Evolutionary conservation across 2,113 vertebrate species (phyloP), one percentile per base, ranked within the genome.

Genomic region (Psittacus erithacus): DNA sequence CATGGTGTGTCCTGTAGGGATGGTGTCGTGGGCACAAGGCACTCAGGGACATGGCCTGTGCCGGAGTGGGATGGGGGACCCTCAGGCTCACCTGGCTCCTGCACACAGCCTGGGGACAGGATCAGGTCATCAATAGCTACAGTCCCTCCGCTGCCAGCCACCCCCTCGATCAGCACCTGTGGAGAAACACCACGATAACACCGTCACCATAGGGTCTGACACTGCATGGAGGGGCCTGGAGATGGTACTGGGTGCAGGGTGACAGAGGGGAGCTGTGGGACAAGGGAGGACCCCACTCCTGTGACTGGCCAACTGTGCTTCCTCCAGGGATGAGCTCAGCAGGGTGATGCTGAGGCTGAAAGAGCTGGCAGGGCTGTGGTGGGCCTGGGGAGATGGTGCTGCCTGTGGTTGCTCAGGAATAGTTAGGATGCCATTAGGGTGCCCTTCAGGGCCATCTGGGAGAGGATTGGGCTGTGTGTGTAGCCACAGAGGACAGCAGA

Each of bases 61-160:
- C 11, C 3, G 3, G 9, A 86, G 47, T 49, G 64, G 47, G 17
- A 24, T 29, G 5, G 22, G 31, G 60, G 38, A 17, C 19, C 13
- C 46, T 38, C 9, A 12, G 15, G 25, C 97, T 98, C 97, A 99
- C 99, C 92, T 95, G 22, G 33, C 5, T 49, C 78, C 3, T 12
- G 6, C 17, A 19, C 31, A 39, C 99, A 99, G 69, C 63, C 95
- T 0, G 97, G 97, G 2, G 99, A 99, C 91, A 99, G 91, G 39
- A 98, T 96, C 60, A 99, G 98, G 94, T 98, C 99, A 46, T 99
- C 99, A 1, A 99, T 86, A 10, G 98, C 99, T 28, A 99, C 93
- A 0, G 98, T 97, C 7, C 98, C 98, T 3, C 96, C 90, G 0
- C 75, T 47, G 6, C 97, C 70, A 2, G 98, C 93, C 27, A 97